phyloP scores from a whole-genome alignment of 2,888 invertebrate species.

The Philonicus albiceps region DNA sequence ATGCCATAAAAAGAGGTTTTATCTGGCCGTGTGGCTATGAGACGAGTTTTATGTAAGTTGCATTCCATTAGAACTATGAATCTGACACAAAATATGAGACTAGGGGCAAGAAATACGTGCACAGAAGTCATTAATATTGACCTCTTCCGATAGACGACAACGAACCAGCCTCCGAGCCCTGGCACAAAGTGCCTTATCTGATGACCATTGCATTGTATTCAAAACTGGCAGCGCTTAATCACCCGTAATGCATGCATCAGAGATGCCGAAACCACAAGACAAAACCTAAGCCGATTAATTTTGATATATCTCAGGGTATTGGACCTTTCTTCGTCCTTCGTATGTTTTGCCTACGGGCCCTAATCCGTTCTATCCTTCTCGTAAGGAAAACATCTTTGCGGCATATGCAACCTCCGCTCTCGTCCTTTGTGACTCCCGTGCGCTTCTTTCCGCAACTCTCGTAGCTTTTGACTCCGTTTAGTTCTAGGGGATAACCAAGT shows the following conservation, averaged over 20 bases:
- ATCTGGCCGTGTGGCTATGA: background rate
- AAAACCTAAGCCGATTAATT: slow-evolving; percentile 25
- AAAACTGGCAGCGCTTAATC: background rate
- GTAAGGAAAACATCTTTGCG: background rate
- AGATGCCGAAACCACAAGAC: background rate
- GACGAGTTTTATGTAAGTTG: slow-evolving; percentile 5
- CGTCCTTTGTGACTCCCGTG: background rate
- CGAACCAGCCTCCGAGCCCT: background rate
- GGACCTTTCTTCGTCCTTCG: background rate
- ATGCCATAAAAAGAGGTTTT: background rate
- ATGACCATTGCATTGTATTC: slow-evolving; percentile 22
- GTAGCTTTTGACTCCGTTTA: background rate
- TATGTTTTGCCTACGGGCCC: background rate
- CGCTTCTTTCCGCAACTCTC: background rate
- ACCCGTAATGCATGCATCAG: background rate
- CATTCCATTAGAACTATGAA: slow-evolving; percentile 27
- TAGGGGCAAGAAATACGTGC: background rate
- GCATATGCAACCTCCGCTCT: background rate
- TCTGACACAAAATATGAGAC: slow-evolving; percentile 29
- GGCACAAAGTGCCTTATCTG: slow-evolving; percentile 29
- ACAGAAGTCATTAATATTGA: slow-evolving; percentile 29
- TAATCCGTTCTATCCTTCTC: background rate
- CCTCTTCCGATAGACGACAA: slow-evolving; percentile 23
- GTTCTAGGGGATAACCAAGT: background rate
- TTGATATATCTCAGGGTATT: background rate